Base-by-base conservation (phyloP, 2,888 invertebrate genomes). In the Oasisia sp. region DNA sequence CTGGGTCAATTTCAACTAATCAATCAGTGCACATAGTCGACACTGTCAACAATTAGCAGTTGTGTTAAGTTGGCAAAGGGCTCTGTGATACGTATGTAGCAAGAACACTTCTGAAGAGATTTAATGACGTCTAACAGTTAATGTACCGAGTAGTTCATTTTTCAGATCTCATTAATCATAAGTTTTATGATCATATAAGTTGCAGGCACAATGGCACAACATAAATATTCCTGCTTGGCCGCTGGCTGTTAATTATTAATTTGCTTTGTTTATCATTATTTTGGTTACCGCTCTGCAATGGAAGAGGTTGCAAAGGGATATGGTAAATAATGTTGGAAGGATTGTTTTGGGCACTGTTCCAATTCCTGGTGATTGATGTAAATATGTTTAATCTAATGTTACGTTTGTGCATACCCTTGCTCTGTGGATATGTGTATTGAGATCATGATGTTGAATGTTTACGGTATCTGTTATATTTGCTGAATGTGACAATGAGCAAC, bases 401-500 rank as follows among this genome's bases (percentile, higher is more conserved):
- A 50, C 74, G 74, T 74, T 74, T 74, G 74, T 74, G 27, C 27
- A 74, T 74, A 74, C 7, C 74, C 74, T 74, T 74, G 74, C 74
- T 74, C 19, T 74, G 5, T 74, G 74, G 74, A 74, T 19, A 74
- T 74, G 19, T 74, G 74, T 74, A 74, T 74, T 74, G 74, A 27
- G 74, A 74, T 74, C 74, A 74, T 74, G 74, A 74, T n/a, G n/a
- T 74, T 74, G 74, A 74, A 74, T 27, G 19, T 74, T 27, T 74
- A n/a, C n/a, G 14, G 74, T 74, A 27, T 74, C 74, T 74, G 74
- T 74, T 74, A 74, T 74, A 74, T 27, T 74, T 74, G 27, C 74
- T 74, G 74, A 74, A 27, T 74, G 74, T 74, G 74, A 74, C 74
- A n/a, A 19, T 74, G 74, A 74, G 74, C 74, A 74, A n/a, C 74